These are phyloP conservation scores for Hofmannophila pseudospretella DNA, from an alignment of 2,888 invertebrate genomes.

Conservation along the genomic window DNA sequence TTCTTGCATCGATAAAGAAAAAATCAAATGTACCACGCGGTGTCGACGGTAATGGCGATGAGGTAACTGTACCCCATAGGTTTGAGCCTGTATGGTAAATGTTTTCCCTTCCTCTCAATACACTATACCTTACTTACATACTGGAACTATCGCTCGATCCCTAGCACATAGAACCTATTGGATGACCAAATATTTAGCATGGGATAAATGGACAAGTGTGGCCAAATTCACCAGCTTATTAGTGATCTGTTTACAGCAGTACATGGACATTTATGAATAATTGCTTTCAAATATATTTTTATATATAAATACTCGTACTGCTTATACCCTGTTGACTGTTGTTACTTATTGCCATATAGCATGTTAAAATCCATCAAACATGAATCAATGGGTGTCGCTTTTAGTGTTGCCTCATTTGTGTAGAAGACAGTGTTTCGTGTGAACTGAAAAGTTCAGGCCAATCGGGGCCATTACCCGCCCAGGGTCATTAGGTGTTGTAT, in stretches of 20 bases:
- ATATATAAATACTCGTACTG: neutral
- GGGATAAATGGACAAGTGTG: constrained; percentile 24
- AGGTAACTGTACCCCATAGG: constrained; percentile 83
- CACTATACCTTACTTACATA: too few species aligned
- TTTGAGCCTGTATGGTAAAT: constrained; percentile 54
- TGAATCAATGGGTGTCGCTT: constrained; percentile 16
- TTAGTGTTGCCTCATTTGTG: constrained; percentile 10
- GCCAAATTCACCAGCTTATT: constrained; percentile 29
- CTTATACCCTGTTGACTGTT: constrained; percentile 2
- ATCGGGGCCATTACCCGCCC: constrained; percentile 27
- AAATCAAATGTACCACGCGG: constrained; percentile 97
- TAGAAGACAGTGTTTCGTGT: constrained; percentile 17
- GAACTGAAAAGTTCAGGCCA: constrained; percentile 22
- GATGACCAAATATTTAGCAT: constrained; percentile 36
- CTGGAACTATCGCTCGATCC: constrained; percentile 36
- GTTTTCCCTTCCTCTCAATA: constrained; percentile 29
- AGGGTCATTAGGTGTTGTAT: constrained; percentile 33
- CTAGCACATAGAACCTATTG: constrained; percentile 29
- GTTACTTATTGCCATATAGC: too few species aligned
- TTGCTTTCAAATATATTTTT: neutral
- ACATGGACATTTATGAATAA: too few species aligned
- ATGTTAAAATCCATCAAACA: constrained; percentile 8
- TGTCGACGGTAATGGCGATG: constrained; percentile 95
- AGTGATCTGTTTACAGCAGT: too few species aligned
- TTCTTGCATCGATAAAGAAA: constrained; percentile 82